Conservation (phyloP, 2,113 vertebrate species). For the Leptobrachium ailaonicum region DNA sequence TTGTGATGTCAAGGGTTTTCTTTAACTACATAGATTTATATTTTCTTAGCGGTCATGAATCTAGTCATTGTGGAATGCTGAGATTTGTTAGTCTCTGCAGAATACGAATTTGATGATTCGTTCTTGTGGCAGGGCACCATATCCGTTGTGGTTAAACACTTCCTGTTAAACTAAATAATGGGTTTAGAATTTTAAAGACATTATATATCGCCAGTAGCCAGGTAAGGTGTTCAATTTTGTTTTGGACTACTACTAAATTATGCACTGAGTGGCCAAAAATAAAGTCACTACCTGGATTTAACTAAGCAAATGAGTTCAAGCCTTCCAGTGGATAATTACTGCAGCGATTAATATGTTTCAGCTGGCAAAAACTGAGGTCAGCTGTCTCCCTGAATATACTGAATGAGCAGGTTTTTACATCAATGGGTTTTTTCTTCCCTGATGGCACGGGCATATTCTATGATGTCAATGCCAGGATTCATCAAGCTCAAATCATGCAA, state of each 20-base stretch:
- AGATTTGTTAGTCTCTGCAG: conserved; percentile 28
- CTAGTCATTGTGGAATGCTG: conserved; percentile 27
- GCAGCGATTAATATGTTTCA: no score
- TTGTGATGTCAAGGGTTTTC: conserved; percentile 8
- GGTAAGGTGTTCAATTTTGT: conserved; percentile 9
- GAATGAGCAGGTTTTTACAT: no score
- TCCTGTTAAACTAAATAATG: conserved; percentile 27
- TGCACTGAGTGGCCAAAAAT: background rate
- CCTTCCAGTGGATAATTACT: no score
- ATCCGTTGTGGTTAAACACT: conserved; percentile 37
- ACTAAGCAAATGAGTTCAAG: no score
- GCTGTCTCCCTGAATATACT: no score
- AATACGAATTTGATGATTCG: conserved; percentile 27
- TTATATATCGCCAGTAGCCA: conserved; percentile 7
- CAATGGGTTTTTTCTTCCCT: no score
- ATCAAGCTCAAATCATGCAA: no score
- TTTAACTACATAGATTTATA: conserved; percentile 1
- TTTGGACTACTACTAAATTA: background rate
- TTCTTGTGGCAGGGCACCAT: conserved; percentile 24
- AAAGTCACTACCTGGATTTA: no score
- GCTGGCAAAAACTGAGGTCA: no score
- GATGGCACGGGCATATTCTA: no score
- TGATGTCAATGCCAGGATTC: no score
- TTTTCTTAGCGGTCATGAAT: conserved; percentile 26
- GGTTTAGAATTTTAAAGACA: conserved; percentile 3